Evolutionary conservation across 2,797 vertebrate species (phyloP).

Genomic region (Poecilia gillii): DNA sequence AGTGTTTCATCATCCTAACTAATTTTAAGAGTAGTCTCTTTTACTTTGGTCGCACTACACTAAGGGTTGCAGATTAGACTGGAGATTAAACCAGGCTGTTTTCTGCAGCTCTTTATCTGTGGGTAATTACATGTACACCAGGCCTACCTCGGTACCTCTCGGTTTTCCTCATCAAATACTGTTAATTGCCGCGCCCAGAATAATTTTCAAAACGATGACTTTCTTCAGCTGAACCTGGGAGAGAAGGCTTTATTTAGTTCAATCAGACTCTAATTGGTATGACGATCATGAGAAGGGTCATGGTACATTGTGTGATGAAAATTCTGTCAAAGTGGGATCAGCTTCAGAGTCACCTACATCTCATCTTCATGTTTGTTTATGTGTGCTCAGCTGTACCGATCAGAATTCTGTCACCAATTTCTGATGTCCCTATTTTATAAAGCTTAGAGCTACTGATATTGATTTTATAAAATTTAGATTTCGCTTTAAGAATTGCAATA

Average conservation of each 20-base stretch:
- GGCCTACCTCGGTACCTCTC: constrained; percentile 53
- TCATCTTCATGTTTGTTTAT: constrained; percentile 37
- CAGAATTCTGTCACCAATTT: neutral
- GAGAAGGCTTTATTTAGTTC: constrained; percentile 65
- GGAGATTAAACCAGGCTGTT: constrained; percentile 48
- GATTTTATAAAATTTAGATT: neutral
- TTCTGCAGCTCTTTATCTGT: constrained; percentile 36
- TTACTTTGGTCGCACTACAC: constrained; percentile 60
- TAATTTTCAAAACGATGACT: constrained; percentile 48
- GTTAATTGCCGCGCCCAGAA: constrained; percentile 24
- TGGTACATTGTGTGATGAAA: constrained; percentile 46
- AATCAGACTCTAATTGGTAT: constrained; percentile 46
- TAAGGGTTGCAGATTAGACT: constrained; percentile 57
- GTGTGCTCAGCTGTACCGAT: constrained; percentile 62
- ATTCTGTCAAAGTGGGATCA: constrained; percentile 37
- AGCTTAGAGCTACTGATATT: neutral
- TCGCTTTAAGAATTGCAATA: neutral
- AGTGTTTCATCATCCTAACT: constrained; percentile 63
- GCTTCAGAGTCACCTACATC: constrained; percentile 49
- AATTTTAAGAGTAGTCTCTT: constrained; percentile 60
- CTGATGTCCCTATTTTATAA: neutral
- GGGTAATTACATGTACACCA: constrained; percentile 59
- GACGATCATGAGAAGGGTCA: constrained; percentile 48
- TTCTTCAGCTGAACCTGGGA: constrained; percentile 50
- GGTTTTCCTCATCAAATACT: constrained; percentile 55